phyloP scores from a whole-genome alignment of 2,113 vertebrate species.

The Hippocampus abdominalis region DNA sequence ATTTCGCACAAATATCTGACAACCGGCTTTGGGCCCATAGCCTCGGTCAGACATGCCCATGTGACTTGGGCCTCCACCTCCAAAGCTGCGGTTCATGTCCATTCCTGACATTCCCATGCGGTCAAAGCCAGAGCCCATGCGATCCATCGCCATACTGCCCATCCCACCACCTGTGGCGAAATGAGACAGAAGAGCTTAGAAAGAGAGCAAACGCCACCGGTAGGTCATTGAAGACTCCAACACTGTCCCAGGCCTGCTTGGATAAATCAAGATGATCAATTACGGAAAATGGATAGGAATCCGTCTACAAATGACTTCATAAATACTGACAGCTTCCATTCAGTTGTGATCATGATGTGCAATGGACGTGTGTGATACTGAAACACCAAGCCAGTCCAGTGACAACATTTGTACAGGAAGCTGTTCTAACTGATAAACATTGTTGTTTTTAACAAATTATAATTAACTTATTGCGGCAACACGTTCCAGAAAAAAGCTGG shows the following conservation, averaged over 20 bases:
- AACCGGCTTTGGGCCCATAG: constrained; percentile 84
- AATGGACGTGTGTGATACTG: not conserved
- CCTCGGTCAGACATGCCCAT: constrained; percentile 86
- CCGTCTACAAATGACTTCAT: not conserved
- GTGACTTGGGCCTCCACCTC: constrained; percentile 69
- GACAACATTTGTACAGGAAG: constrained; percentile 14
- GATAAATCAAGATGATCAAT: not conserved
- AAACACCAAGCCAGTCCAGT: not conserved
- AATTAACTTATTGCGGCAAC: too few species aligned
- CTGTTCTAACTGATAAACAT: too few species aligned
- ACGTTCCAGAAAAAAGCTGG: too few species aligned
- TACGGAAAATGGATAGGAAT: not conserved
- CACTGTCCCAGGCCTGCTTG: not conserved
- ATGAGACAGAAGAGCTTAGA: not conserved
- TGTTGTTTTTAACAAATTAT: too few species aligned
- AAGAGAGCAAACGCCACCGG: not conserved
- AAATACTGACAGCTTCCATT: not conserved
- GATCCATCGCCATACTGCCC: constrained; percentile 86
- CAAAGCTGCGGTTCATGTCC: constrained; percentile 86
- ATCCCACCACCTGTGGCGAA: constrained; percentile 77
- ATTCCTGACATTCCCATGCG: constrained; percentile 85
- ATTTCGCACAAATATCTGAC: constrained; percentile 98
- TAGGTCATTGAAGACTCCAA: not conserved
- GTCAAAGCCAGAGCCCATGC: constrained; percentile 87
- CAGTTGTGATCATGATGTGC: not conserved